Percentiles rank a stretch among this genome's conserved stretches.
Conservation (phyloP, 2,888 invertebrate species). For the Meliscaeva auricollis region DNA sequence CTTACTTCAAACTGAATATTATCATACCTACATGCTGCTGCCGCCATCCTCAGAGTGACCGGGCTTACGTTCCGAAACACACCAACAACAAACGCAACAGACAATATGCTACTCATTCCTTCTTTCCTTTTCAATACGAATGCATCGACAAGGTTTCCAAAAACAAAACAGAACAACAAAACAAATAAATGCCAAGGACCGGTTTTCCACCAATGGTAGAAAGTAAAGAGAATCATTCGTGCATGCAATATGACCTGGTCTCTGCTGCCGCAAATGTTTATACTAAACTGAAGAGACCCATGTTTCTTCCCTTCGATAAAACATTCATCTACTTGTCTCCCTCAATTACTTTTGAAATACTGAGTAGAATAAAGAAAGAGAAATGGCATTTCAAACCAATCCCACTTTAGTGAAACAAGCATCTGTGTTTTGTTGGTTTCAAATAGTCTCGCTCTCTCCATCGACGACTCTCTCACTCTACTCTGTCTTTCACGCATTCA, state of each 20-base stretch:
- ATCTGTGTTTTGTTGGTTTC: not conserved
- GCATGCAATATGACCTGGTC: constrained; percentile 74
- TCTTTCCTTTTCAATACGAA: not conserved
- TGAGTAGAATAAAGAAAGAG: constrained; percentile 1
- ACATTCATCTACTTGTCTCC: not conserved
- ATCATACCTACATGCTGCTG: not conserved
- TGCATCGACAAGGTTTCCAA: not conserved
- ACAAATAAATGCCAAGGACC: constrained; percentile 36
- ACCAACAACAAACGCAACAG: too few species aligned
- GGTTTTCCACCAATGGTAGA: constrained; percentile 71
- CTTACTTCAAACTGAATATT: not conserved
- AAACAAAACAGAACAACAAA: constrained; percentile 21
- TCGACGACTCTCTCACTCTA: not conserved
- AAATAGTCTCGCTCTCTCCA: not conserved
- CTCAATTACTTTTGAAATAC: not conserved
- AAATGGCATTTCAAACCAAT: constrained; percentile 25
- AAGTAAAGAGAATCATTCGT: constrained; percentile 65
- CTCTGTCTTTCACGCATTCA: constrained; percentile 5
- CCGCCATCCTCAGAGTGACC: not conserved
- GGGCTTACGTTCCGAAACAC: not conserved
- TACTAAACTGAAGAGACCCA: constrained; percentile 34
- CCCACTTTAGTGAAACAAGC: constrained; percentile 43
- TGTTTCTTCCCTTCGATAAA: constrained; percentile 6
- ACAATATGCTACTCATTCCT: not conserved
- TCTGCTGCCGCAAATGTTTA: not conserved